These are phyloP conservation scores for Cosmorhoe ocellata DNA, from an alignment of 2,888 invertebrate genomes.

Conservation along the genomic window DNA sequence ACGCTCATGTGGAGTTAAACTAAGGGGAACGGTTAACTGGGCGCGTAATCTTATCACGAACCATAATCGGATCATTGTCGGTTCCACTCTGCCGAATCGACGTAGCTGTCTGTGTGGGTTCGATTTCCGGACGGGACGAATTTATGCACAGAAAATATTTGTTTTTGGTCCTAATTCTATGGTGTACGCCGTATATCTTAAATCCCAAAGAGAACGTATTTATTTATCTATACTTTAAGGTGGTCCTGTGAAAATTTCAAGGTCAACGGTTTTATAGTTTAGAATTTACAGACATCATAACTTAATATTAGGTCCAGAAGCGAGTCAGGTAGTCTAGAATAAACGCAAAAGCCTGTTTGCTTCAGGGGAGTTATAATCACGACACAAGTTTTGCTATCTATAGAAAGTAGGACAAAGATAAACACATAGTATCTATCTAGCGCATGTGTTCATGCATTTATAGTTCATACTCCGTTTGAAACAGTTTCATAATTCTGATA, in stretches of 20 bases:
- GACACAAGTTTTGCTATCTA: slow-evolving; percentile 17
- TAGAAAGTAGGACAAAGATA: slow-evolving; percentile 33
- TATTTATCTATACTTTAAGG: too few species aligned
- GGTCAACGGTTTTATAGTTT: too few species aligned
- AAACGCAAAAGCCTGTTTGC: neutral
- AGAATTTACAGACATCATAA: too few species aligned
- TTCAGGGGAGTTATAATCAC: slow-evolving; percentile 2
- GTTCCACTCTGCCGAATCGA: slow-evolving; percentile 30
- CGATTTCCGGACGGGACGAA: too few species aligned
- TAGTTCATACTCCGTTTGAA: slow-evolving; percentile 1
- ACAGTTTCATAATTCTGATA: slow-evolving; percentile 8
- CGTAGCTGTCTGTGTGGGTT: too few species aligned
- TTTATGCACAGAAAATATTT: too few species aligned
- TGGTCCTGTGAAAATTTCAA: too few species aligned
- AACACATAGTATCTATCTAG: slow-evolving; percentile 23
- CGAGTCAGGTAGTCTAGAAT: too few species aligned
- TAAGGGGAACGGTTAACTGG: slow-evolving; percentile 40
- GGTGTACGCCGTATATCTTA: too few species aligned
- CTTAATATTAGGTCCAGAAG: too few species aligned
- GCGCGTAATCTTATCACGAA: slow-evolving; percentile 38
- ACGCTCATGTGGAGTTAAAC: slow-evolving; percentile 22
- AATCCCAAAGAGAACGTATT: too few species aligned
- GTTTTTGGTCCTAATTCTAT: too few species aligned
- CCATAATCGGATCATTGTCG: slow-evolving; percentile 32
- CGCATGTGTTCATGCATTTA: slow-evolving; percentile 25